Conservation (phyloP, 2,888 invertebrate species). For the Drosophila birchii region DNA sequence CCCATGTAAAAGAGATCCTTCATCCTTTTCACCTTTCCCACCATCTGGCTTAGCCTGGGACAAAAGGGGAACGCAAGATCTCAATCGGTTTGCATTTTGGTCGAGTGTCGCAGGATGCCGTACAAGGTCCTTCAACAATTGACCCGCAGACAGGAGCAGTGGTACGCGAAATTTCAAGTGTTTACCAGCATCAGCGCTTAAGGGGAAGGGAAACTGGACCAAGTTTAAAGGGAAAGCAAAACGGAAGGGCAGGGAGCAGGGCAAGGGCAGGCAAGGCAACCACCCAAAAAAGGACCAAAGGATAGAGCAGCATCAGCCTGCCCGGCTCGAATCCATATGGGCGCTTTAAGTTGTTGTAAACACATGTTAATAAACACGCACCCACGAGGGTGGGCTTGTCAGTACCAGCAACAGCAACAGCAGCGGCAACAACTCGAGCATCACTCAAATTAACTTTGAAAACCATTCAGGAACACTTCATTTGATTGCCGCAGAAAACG, state of each 20-base stretch:
- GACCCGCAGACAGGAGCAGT: slow-evolving; percentile 46
- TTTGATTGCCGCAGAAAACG: slow-evolving; percentile 76
- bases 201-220: neutral
- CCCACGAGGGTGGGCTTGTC: slow-evolving; percentile 52
- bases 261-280: too few relatives aligned
- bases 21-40: slow-evolving; percentile 11
- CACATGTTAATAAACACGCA: slow-evolving; percentile 81
- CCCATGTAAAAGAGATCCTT: neutral
- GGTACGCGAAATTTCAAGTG: slow-evolving; percentile 77
- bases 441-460: slow-evolving; percentile 84
- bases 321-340: slow-evolving; percentile 64
- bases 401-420: slow-evolving; percentile 65
- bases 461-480: slow-evolving; percentile 84
- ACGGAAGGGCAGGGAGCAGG: too few relatives aligned
- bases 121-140: slow-evolving; percentile 47
- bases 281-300: neutral
- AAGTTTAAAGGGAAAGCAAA: slow-evolving; percentile 9
- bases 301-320: neutral
- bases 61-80: slow-evolving; percentile 13
- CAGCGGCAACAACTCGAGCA: slow-evolving; percentile 66
- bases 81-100: slow-evolving; percentile 17
- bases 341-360: slow-evolving; percentile 81
- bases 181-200: slow-evolving; percentile 80
- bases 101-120: slow-evolving; percentile 31
- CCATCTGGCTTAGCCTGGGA: slow-evolving; percentile 7